Conservation (phyloP, 2,797 vertebrate species). For the Protosalanx chinensis region DNA sequence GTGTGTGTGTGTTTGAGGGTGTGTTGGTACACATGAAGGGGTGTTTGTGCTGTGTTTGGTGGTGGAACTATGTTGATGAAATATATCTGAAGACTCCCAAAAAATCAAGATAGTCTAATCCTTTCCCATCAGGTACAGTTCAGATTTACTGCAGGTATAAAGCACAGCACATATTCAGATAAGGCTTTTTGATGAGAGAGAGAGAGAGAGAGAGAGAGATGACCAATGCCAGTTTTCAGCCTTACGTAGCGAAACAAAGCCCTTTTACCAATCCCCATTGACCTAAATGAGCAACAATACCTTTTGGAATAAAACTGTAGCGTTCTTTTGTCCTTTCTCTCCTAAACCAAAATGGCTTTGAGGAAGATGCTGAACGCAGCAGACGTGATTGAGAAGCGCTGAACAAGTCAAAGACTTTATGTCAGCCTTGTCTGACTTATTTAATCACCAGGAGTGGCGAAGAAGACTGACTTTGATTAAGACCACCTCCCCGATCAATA, state of each 20-base stretch:
- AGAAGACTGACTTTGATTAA: slow-evolving; percentile 84
- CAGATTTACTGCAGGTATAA: neutral
- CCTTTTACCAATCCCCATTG: neutral
- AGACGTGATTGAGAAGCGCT: slow-evolving; percentile 62
- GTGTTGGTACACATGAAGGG: neutral
- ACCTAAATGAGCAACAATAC: neutral
- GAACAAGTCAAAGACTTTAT: slow-evolving; percentile 70
- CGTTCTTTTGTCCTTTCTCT: slow-evolving; percentile 4
- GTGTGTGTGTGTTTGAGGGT: slow-evolving; percentile 1
- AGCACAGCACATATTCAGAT: neutral
- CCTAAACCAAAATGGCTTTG: slow-evolving; percentile 38
- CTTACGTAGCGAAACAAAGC: neutral
- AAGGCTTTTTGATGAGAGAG: neutral
- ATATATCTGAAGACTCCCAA: neutral
- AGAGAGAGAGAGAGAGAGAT: neutral
- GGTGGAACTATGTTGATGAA: neutral
- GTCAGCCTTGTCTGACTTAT: slow-evolving; percentile 75
- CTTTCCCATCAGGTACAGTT: neutral
- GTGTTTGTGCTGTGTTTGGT: no score
- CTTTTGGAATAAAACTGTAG: neutral
- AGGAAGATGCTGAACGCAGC: slow-evolving; percentile 67
- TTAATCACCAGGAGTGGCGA: slow-evolving; percentile 87
- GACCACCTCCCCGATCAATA: slow-evolving; percentile 82
- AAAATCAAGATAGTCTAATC: neutral
- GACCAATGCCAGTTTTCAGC: neutral